These are phyloP conservation scores for Seira musarum DNA, from an alignment of 2,888 invertebrate species.

Conservation along the genomic window DNA sequence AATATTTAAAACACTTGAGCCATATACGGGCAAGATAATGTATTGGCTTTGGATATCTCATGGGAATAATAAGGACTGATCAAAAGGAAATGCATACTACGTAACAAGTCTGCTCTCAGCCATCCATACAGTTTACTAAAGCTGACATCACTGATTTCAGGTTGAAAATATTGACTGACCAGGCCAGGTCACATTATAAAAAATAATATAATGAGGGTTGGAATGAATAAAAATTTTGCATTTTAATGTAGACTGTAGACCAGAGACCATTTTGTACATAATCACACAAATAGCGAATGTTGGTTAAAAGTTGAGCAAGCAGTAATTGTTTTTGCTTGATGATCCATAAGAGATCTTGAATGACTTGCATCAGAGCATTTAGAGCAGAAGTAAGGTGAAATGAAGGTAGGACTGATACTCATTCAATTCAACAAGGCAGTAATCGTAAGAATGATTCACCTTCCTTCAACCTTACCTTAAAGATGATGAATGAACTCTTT, in stretches of 20 bases:
- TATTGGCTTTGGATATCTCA: too few species aligned
- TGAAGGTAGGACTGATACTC: neutral
- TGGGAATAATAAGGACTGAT: too few species aligned
- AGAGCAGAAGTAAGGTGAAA: neutral
- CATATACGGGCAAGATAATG: slow-evolving; percentile 52
- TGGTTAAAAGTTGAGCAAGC: too few species aligned
- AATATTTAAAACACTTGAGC: slow-evolving; percentile 53
- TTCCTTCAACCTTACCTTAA: neutral
- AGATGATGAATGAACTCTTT: neutral
- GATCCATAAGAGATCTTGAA: neutral
- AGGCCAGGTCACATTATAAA: neutral
- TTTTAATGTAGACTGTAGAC: neutral
- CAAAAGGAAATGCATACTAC: too few species aligned
- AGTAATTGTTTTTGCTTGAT: neutral
- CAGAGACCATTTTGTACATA: too few species aligned
- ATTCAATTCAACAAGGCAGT: too few species aligned
- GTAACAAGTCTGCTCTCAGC: too few species aligned
- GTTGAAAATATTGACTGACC: too few species aligned
- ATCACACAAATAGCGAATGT: too few species aligned
- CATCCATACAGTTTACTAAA: too few species aligned
- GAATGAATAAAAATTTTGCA: neutral
- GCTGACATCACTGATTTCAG: too few species aligned
- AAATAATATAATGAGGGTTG: neutral
- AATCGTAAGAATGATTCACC: neutral
- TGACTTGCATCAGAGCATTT: neutral